Percentiles rank a stretch among this genome's conserved stretches.
phyloP scores from a whole-genome alignment of 2,113 vertebrate species.

The Perca fluviatilis region DNA sequence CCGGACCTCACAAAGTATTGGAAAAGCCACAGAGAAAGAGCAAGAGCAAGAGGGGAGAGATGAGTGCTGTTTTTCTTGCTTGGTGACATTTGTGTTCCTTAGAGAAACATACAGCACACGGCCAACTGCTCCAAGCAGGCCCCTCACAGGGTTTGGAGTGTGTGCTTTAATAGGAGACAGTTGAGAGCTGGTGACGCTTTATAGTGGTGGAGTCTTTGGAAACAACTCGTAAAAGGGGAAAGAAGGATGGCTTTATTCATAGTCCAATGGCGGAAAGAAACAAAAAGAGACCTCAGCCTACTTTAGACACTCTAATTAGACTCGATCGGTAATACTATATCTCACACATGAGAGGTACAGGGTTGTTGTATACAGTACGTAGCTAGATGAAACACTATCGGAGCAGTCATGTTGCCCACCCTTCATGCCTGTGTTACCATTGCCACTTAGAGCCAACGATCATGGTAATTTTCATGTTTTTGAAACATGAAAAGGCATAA shows the following conservation, averaged over 20 bases:
- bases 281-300: constrained; percentile 27
- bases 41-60: background rate
- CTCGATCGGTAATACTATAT: background rate
- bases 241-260: constrained; percentile 45
- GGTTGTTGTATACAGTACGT: background rate
- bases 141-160: constrained; percentile 39
- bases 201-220: constrained; percentile 35
- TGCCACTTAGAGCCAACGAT: constrained; percentile 34
- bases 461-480: background rate
- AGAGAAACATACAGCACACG: constrained; percentile 45
- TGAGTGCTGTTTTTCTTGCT: constrained; percentile 56
- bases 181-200: constrained; percentile 45
- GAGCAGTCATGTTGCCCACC: background rate
- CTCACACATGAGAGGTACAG: background rate
- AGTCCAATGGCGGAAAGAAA: constrained; percentile 25
- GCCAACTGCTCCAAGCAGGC: constrained; percentile 44
- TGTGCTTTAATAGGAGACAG: constrained; percentile 57
- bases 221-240: constrained; percentile 44
- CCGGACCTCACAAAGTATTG: constrained; percentile 32
- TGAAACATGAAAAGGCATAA: constrained; percentile 8
- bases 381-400: constrained; percentile 15
- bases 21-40: constrained; percentile 24
- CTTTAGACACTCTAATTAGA: constrained; percentile 10
- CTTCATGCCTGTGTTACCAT: constrained; percentile 35
- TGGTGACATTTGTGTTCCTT: constrained; percentile 66